Base-by-base conservation (phyloP, 2,113 vertebrate species). In the Brachyhypopomus occidentalis region DNA sequence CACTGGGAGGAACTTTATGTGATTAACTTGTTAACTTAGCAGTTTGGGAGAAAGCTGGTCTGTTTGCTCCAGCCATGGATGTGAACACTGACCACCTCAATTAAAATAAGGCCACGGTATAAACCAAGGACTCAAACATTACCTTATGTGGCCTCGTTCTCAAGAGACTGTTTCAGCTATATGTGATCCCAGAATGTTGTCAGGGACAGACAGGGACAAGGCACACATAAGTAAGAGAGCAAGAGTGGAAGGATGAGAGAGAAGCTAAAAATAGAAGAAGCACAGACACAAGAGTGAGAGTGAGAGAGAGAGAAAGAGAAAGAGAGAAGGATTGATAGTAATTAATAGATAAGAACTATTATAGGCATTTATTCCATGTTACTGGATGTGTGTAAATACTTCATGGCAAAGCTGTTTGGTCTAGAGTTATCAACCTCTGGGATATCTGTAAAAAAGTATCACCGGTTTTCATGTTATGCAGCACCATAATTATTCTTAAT, bases 41-140 rank as follows among this genome's bases (percentile, higher is more conserved):
- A 27, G 17, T 69, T n/a, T 11, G 30, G 19, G 19, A 55, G 27
- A 30, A 3, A 80, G n/a, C 23, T 58, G 25, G 52, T 73, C n/a
- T 66, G 58, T 78, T 64, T 77, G n/a, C 20, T 72, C n/a, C 3
- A 77, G 77, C 27, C 41, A 27, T 2, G 36, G 30, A 27, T 14
- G 8, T 45, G 38, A 56, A 22, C 27, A 16, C 16, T 20, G 7
- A 34, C 25, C 72, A 55, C 23, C 67, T 23, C 72, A 45, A 30
- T 55, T 7, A 45, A 63, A 72, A 66, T 19, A 60, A 63, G 41
- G 20, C 1, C 27, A 56, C 4, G 17, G 45, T 74, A 58, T 22
- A 27, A 30, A 74, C 38, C 20, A 67, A 38, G 48, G n/a, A n/a
- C 59, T 23, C 27, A 70, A 41, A 75, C 62, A 75, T 67, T 67